Conservation (phyloP, 1,140 invertebrate genomes). For the Varroa destructor region DNA sequence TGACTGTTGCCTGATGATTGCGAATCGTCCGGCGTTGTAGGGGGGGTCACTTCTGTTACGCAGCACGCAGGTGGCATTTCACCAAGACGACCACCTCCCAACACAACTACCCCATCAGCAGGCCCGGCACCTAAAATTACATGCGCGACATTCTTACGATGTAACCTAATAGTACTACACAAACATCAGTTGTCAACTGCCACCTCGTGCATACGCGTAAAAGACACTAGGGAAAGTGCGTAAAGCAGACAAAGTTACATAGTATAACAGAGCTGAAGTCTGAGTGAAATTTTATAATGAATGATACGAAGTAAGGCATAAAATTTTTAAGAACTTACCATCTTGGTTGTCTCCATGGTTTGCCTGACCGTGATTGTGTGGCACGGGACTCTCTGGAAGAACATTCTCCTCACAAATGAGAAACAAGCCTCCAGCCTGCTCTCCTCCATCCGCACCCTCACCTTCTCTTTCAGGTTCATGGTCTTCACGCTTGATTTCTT, state of each 20-base stretch:
- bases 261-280: too few species aligned
- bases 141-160: neutral
- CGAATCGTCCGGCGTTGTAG: constrained; percentile 21
- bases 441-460: constrained; percentile 34
- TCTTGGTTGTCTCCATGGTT: constrained; percentile 10
- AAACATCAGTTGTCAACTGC: too few species aligned
- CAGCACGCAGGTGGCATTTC: constrained; percentile 11
- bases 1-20: constrained; percentile 21
- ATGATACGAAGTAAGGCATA: neutral
- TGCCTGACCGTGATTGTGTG: neutral
- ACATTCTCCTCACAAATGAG: constrained; percentile 75
- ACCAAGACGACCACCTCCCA: neutral
- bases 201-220: too few species aligned
- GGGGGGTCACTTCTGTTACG: constrained; percentile 18
- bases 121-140: neutral
- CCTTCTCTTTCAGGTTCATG: constrained; percentile 31
- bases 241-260: too few species aligned
- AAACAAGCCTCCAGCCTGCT: constrained; percentile 36
- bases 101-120: neutral
- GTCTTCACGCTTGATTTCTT: constrained; percentile 30
- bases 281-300: neutral
- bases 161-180: too few species aligned
- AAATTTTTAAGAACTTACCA: neutral
- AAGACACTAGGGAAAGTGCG: too few species aligned
- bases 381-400: constrained; percentile 39